Base-by-base conservation (phyloP, 2,888 invertebrate species). In the Orchesellides sinensis region DNA sequence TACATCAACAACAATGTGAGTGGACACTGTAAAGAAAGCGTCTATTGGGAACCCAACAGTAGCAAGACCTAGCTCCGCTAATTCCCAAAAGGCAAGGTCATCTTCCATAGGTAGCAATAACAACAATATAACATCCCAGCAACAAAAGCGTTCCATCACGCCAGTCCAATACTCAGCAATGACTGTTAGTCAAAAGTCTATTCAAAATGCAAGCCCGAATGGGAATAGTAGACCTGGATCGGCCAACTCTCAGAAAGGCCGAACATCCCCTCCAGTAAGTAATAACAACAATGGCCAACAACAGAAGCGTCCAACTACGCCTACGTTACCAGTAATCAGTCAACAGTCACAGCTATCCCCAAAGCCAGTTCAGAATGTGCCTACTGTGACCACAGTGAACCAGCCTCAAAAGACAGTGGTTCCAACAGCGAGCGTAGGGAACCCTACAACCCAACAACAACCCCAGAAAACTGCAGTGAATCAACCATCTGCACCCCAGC, bases 1-100 rank as follows among this genome's bases (percentile, higher is more conserved):
- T 59, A 14, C 17, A 27, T 54, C 14, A 75, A 75, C 49, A 75
- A 75, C 54, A 75, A 75, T 54, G 65, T 65, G 40, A n/a, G n/a
- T 74, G 6, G 65, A 63, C 61, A 61, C 35, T 27, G 29, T 14
- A 5, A 1, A 47, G 19, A 73, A 73, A 21, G 32, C 45, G 10
- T 73, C 61, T 0, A 63, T 49, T 14, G 63, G 73, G n/a, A 73
- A 45, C 35, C 21, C 3, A 4, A 10, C 10, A 1, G 25, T 10
- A 4, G 73, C 29, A 47, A 61, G 73, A 35, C 73, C 73, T 1
- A 21, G 25, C n/a, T 63, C 73, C 14, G 73, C 47, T 2, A 32
- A 21, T 23, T 49, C 49, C 21, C 47, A 59, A 17, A 72, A 72
- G 19, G 54, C 32, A 54, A 56, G 14, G 32, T 19, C 29, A n/a